A percentile compares a stretch with the other conserved stretches of the same genome.
These are phyloP conservation scores for Chrysaora quinquecirrha DNA, from an alignment of 30 jellyfish, hydroid and myxozoan species.

Conservation along the genomic window DNA sequence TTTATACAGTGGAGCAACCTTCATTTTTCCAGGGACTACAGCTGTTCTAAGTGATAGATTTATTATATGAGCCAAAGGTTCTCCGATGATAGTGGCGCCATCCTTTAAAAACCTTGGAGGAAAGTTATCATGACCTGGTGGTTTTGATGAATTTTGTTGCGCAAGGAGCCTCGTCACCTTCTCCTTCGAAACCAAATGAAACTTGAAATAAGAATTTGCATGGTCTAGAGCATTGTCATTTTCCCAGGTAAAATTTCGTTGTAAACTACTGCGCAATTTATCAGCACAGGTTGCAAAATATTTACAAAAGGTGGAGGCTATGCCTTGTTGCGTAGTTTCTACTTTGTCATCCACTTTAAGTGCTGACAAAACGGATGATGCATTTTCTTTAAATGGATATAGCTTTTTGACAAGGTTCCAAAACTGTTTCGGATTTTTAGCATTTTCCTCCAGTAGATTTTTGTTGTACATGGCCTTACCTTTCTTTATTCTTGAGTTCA, in stretches of 20 bases:
- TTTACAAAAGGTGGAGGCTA: too few relatives aligned
- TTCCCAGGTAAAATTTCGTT: too few relatives aligned
- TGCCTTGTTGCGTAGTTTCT: too few relatives aligned
- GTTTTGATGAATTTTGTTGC: slow-evolving; percentile 13
- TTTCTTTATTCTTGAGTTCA: slow-evolving; percentile 22
- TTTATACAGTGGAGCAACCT: slow-evolving; percentile 36
- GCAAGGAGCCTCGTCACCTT: slow-evolving; percentile 7
- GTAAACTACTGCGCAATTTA: slow-evolving; percentile 17
- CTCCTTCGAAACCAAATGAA: slow-evolving; percentile 24
- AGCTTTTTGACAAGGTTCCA: too few relatives aligned
- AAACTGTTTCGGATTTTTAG: too few relatives aligned
- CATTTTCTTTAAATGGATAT: too few relatives aligned
- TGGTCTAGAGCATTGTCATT: too few relatives aligned
- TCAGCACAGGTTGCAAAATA: slow-evolving; percentile 54
- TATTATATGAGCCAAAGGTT: slow-evolving; percentile 52
- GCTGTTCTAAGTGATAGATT: slow-evolving; percentile 41
- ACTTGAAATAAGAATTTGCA: slow-evolving; percentile 14
- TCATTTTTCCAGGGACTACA: slow-evolving; percentile 30
- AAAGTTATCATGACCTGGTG: slow-evolving; percentile 23
- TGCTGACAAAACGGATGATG: too few relatives aligned
- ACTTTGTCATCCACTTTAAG: too few relatives aligned
- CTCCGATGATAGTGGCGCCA: slow-evolving; percentile 18
- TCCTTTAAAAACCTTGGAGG: slow-evolving; percentile 36
- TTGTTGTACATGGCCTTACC: slow-evolving; percentile 33
- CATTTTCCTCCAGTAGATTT: too few relatives aligned